A percentile compares a stretch with the other conserved stretches of the same genome.
Evolutionary conservation across 2,888 invertebrate species (phyloP).

Genomic region (Ypsolopha scabrella): DNA sequence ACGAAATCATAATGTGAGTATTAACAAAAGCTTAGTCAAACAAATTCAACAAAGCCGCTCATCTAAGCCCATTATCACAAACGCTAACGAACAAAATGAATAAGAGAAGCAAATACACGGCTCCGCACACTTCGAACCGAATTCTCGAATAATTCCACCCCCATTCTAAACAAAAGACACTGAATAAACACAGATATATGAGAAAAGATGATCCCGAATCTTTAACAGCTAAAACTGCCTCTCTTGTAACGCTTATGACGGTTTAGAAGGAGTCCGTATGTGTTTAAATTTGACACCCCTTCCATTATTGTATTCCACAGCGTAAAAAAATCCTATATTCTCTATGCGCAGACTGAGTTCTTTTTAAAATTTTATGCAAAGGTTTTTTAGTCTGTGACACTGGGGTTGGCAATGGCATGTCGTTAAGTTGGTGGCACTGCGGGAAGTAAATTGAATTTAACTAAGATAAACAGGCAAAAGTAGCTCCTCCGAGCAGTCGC

Average conservation of each 20-base stretch:
- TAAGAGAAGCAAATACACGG: too few relatives aligned
- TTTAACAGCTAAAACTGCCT: not conserved
- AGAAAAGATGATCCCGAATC: not conserved
- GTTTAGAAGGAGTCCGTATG: not conserved
- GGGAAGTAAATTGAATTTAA: not conserved
- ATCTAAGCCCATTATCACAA: too few relatives aligned
- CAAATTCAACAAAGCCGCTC: too few relatives aligned
- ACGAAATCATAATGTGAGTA: too few relatives aligned
- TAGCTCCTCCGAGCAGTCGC: constrained; percentile 11
- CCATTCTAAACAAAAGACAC: not conserved
- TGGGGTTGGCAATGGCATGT: not conserved
- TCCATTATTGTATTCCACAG: not conserved
- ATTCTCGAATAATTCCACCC: not conserved
- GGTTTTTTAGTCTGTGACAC: not conserved
- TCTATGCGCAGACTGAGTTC: not conserved
- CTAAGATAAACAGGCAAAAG: too few relatives aligned
- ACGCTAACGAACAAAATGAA: too few relatives aligned
- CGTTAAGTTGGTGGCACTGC: not conserved
- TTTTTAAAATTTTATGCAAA: not conserved
- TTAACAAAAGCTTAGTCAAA: too few relatives aligned
- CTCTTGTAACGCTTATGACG: not conserved
- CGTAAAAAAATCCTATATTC: not conserved
- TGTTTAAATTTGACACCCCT: not conserved
- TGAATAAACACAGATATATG: not conserved
- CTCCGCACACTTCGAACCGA: too few relatives aligned